Conservation (phyloP, 1,140 invertebrate species). For the Caenorhabditis brenneri region DNA sequence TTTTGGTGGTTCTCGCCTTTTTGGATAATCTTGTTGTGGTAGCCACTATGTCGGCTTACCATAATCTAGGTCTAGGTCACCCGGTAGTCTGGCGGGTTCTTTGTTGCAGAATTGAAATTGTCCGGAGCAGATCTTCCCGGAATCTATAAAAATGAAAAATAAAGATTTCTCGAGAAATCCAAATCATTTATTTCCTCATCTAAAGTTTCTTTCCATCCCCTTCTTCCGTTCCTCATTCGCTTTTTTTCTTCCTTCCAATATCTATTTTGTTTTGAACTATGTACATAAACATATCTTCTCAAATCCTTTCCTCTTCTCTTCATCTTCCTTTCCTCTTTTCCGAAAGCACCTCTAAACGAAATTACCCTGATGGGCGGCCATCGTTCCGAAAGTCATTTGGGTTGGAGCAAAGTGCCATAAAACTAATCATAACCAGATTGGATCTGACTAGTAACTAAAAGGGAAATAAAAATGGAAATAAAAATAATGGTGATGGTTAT, state of each 20-base stretch:
- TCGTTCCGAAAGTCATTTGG: conserved; percentile 3
- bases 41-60: neutral
- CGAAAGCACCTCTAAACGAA: neutral
- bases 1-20: neutral
- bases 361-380: neutral
- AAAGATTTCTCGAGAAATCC: neutral
- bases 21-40: neutral
- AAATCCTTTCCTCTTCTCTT: neutral
- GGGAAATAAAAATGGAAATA: no score
- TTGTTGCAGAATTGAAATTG: no score
- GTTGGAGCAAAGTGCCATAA: conserved; percentile 5
- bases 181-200: neutral
- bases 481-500: neutral
- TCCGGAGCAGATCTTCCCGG: no score
- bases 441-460: neutral
- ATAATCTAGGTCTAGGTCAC: neutral
- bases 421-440: conserved; percentile 25
- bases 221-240: neutral
- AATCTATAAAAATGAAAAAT: no score
- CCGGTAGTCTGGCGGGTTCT: neutral
- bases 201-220: neutral
- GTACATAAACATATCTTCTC: conserved; percentile 22
- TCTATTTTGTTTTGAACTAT: conserved; percentile 24
- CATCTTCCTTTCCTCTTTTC: neutral
- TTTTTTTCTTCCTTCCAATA: neutral